Conservation (phyloP, 1,140 invertebrate genomes). For the Battus philenor region DNA sequence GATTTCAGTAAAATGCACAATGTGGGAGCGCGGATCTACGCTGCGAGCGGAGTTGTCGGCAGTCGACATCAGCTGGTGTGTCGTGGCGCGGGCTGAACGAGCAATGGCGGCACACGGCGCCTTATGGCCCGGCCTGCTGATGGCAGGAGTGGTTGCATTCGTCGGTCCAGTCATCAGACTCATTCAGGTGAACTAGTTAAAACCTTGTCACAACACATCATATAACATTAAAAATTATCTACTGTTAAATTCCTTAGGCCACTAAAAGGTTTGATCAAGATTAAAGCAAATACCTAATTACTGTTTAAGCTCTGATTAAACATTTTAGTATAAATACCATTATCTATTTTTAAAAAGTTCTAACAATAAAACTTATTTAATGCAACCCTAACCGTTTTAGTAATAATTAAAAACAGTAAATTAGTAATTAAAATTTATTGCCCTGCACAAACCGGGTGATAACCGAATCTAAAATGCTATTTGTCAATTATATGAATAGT, state of each 20-base stretch:
- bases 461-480: no score
- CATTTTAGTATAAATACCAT: no score
- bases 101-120: conserved; percentile 52
- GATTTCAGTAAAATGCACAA: conserved; percentile 90
- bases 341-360: no score
- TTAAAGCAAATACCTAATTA: no score
- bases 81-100: conserved; percentile 90
- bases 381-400: no score
- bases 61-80: conserved; percentile 94
- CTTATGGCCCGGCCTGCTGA: conserved; percentile 43
- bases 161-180: conserved; percentile 44
- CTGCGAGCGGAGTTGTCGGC: conserved; percentile 95
- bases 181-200: conserved; percentile 42
- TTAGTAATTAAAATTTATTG: no score
- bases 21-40: conserved; percentile 92
- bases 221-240: no score
- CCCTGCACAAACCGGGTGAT: no score
- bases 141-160: conserved; percentile 49
- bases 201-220: neutral
- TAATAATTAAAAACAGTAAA: no score
- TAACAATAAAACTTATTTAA: no score
- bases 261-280: neutral
- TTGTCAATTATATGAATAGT: no score
- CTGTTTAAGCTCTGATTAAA: no score
- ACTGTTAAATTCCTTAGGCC: neutral